Conservation (phyloP, 1,140 invertebrate genomes). For the Sminthurides bifidus region DNA sequence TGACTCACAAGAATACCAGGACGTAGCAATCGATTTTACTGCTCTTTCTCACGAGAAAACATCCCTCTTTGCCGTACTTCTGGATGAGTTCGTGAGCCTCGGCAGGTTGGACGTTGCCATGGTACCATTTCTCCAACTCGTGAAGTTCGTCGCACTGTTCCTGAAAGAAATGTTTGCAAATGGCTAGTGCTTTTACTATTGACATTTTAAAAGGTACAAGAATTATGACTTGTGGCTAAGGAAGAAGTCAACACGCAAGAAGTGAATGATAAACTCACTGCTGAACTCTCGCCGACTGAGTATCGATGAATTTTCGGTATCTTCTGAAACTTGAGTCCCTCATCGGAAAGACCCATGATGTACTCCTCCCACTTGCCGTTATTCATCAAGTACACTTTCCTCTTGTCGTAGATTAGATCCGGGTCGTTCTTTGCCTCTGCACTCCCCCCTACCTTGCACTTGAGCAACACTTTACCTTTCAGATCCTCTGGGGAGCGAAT, state of each 20-base stretch:
- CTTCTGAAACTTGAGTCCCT: conserved; percentile 77
- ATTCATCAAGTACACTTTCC: conserved; percentile 78
- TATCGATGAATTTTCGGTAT: conserved; percentile 16
- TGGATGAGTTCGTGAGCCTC: not conserved
- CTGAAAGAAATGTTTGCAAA: not conserved
- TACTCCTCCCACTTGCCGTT: conserved; percentile 86
- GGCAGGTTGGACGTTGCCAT: not conserved
- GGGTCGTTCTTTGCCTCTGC: not conserved
- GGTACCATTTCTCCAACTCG: not conserved
- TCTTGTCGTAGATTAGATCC: conserved; percentile 54
- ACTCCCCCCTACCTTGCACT: conserved; percentile 55
- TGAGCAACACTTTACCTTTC: conserved; percentile 61
- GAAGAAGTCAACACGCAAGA: not conserved
- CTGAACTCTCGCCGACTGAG: not conserved
- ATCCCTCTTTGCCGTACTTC: not conserved
- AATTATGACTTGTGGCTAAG: not conserved
- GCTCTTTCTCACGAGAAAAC: not conserved
- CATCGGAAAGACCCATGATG: conserved; percentile 80
- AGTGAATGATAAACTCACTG: not conserved
- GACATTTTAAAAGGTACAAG: not conserved
- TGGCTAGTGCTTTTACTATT: not conserved
- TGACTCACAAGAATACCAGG: not conserved
- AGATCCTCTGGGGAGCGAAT: conserved; percentile 75
- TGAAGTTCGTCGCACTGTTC: not conserved
- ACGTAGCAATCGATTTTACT: not conserved